A percentile compares a stretch with the other conserved stretches of the same genome.
Conservation (phyloP, 2,888 invertebrate genomes). For the Neoitamus cyanurus region DNA sequence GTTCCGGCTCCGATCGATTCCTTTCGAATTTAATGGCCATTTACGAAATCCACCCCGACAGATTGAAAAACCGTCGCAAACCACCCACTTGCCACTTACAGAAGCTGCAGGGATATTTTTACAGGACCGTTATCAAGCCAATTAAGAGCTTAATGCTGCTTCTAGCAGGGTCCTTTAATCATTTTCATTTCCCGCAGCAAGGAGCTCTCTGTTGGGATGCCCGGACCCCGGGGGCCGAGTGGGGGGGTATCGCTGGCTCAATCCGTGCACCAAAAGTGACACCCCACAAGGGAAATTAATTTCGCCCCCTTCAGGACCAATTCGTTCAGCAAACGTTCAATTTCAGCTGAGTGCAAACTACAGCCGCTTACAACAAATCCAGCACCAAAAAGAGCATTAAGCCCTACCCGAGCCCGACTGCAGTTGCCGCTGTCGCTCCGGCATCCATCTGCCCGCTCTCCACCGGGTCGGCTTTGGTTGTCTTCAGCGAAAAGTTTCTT, state of each 20-base stretch:
- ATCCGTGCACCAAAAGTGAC: slow-evolving; percentile 24
- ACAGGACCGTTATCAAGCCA: slow-evolving; percentile 20
- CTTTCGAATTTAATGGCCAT: slow-evolving; percentile 1
- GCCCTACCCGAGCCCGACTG: background rate
- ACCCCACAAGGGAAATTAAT: slow-evolving; percentile 42
- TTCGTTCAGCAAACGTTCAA: slow-evolving; percentile 20
- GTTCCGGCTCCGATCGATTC: background rate
- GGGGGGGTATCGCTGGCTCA: background rate
- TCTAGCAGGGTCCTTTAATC: slow-evolving; percentile 27
- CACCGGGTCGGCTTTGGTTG: background rate
- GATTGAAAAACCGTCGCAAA: background rate
- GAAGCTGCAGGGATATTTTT: background rate
- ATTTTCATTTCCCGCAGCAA: slow-evolving; percentile 16
- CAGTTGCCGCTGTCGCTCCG: background rate
- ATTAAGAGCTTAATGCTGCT: slow-evolving; percentile 29
- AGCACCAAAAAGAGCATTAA: slow-evolving; percentile 18
- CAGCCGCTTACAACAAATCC: slow-evolving; percentile 22
- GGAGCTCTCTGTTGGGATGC: background rate
- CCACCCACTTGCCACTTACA: background rate
- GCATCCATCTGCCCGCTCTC: background rate
- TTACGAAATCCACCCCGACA: background rate
- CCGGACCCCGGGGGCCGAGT: background rate
- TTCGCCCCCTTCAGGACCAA: background rate
- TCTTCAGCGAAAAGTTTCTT: slow-evolving; percentile 19
- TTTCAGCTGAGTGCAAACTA: slow-evolving; percentile 28